Evolutionary conservation across 2,888 invertebrate genomes (phyloP).

Genomic region (Mactromeris polynyma): DNA sequence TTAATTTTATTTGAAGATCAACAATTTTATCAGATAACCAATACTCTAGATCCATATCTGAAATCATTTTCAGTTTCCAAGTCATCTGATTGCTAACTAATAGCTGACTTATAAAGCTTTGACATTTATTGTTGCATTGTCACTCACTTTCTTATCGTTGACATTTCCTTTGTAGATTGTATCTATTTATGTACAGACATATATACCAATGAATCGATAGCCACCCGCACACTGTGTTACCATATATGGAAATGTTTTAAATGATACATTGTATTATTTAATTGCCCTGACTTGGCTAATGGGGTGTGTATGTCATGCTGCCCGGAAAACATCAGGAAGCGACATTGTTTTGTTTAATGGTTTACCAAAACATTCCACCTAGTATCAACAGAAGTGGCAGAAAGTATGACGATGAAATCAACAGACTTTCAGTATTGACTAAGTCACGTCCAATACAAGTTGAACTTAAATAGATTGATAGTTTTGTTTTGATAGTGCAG

Average conservation of each 20-base stretch:
- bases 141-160: neutral
- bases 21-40: neutral
- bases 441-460: too few relatives aligned
- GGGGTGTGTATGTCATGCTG: neutral
- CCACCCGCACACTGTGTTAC: neutral
- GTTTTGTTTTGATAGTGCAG: too few relatives aligned
- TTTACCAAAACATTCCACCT: too few relatives aligned
- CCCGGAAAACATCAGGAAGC: neutral
- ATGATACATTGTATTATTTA: neutral
- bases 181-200: neutral
- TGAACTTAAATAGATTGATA: too few relatives aligned
- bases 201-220: neutral
- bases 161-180: neutral
- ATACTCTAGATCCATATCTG: neutral
- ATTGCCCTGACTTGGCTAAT: neutral
- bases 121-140: neutral
- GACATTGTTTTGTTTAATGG: too few relatives aligned
- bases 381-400: too few relatives aligned
- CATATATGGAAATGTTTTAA: neutral
- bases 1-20: neutral
- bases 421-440: too few relatives aligned
- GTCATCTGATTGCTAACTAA: neutral
- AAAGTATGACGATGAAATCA: too few relatives aligned
- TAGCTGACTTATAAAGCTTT: neutral
- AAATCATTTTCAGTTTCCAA: neutral